Evolutionary conservation across 2,113 vertebrate genomes (phyloP).

Genomic region (Leptodactylus fuscus): DNA sequence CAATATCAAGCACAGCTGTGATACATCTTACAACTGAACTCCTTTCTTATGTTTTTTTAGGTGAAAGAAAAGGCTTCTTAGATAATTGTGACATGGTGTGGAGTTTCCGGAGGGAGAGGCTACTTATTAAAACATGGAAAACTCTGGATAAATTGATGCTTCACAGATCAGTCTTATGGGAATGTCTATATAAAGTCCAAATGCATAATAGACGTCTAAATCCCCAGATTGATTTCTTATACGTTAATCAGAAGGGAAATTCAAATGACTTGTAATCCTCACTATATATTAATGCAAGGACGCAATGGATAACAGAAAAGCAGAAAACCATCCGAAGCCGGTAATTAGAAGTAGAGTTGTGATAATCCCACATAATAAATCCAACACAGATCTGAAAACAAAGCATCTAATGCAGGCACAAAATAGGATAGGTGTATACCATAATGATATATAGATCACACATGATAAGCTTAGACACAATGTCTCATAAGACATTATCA

Average conservation of each 20-base stretch:
- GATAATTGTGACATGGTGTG: too few relatives aligned
- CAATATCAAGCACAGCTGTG: too few relatives aligned
- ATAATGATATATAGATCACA: too few relatives aligned
- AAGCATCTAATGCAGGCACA: not conserved
- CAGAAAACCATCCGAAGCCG: not conserved
- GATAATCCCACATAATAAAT: not conserved
- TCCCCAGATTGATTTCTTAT: not conserved
- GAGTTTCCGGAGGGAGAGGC: too few relatives aligned
- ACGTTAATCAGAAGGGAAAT: not conserved
- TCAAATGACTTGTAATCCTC: not conserved
- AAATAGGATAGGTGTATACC: not conserved
- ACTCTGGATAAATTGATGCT: too few relatives aligned
- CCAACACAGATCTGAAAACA: not conserved
- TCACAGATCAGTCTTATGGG: too few relatives aligned
- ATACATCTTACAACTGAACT: too few relatives aligned
- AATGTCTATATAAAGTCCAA: not conserved
- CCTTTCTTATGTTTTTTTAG: too few relatives aligned
- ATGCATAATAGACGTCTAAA: not conserved
- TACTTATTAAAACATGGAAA: too few relatives aligned
- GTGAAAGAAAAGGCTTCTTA: too few relatives aligned
- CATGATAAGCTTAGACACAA: too few relatives aligned
- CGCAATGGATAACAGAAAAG: not conserved
- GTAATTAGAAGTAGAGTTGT: not conserved
- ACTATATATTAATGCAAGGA: not conserved
- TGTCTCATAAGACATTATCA: too few relatives aligned